phyloP scores from a whole-genome alignment of 2,888 invertebrate species.

The Stictocephala bisonia region DNA sequence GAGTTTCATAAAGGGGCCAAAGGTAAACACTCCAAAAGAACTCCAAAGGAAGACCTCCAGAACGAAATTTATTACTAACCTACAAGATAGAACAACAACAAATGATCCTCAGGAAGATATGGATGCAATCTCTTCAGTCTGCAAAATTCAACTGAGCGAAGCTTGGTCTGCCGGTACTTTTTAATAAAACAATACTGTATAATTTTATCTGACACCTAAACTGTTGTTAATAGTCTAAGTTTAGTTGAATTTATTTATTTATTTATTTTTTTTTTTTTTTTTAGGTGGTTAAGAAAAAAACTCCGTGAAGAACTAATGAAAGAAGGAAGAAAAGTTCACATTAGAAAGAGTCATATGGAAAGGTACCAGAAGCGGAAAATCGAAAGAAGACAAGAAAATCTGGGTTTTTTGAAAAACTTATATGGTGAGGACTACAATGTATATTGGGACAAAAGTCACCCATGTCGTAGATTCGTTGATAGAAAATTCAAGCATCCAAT shows the following conservation, averaged over 20 bases:
- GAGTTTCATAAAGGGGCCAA: too few relatives aligned
- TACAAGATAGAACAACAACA: too few relatives aligned
- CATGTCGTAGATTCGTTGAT: conserved; percentile 34
- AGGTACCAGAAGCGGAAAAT: conserved; percentile 51
- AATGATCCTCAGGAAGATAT: too few relatives aligned
- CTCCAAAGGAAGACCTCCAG: too few relatives aligned
- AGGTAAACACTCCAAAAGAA: too few relatives aligned
- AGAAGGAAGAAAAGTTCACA: conserved; percentile 45
- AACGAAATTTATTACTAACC: too few relatives aligned
- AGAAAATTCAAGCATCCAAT: conserved; percentile 10
- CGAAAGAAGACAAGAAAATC: conserved; percentile 50
- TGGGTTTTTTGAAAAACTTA: conserved; percentile 49
- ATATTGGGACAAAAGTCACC: conserved; percentile 51
- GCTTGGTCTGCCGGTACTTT: too few relatives aligned
- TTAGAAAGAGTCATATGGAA: conserved; percentile 49
- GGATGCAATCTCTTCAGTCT: too few relatives aligned
- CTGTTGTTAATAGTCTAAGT: neutral
- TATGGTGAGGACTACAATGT: conserved; percentile 54
- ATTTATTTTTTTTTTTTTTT: conserved; percentile 1
- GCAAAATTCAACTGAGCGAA: too few relatives aligned
- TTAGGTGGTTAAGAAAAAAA: conserved; percentile 53
- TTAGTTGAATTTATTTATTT: too few relatives aligned
- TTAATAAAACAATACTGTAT: neutral
- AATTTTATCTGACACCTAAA: neutral
- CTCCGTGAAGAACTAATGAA: conserved; percentile 51